phyloP scores from a whole-genome alignment of 2,113 vertebrate genomes.

The Hypomesus transpacificus region DNA sequence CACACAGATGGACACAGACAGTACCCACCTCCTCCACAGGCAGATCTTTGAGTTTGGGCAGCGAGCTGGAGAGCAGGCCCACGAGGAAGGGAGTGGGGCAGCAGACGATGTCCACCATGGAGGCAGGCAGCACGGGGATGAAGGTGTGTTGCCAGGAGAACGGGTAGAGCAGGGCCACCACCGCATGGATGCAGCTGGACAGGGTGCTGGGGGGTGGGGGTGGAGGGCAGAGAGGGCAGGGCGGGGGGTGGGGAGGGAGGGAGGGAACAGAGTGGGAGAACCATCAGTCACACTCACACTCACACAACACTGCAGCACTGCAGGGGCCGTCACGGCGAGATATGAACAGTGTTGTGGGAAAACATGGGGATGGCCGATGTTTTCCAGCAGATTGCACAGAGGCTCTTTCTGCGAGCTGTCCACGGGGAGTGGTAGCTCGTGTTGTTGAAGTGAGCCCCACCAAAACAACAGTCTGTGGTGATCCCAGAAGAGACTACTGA shows the following conservation, averaged over 20 bases:
- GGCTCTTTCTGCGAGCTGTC: conserved; percentile 22
- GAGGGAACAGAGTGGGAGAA: not conserved
- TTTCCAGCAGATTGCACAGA: conserved; percentile 36
- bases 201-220: conserved; percentile 76
- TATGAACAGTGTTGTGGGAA: conserved; percentile 23
- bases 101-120: conserved; percentile 98
- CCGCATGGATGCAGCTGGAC: conserved; percentile 95
- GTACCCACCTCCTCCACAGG: conserved; percentile 92
- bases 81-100: conserved; percentile 97
- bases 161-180: conserved; percentile 96
- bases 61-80: conserved; percentile 92
- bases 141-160: conserved; percentile 99
- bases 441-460: conserved; percentile 12
- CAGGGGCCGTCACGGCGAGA: conserved; percentile 27
- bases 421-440: conserved; percentile 19
- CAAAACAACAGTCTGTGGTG: conserved; percentile 20
- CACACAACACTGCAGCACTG: not conserved
- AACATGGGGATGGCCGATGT: conserved; percentile 36
- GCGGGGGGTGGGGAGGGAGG: not conserved
- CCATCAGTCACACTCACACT: not conserved
- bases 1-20: not conserved
- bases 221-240: not conserved
- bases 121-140: conserved; percentile 94
- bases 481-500: not conserved
- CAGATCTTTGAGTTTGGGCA: conserved; percentile 95